These are phyloP conservation scores for Catharus fuscescens DNA, from an alignment of 2,113 vertebrate genomes.

Conservation along the genomic window DNA sequence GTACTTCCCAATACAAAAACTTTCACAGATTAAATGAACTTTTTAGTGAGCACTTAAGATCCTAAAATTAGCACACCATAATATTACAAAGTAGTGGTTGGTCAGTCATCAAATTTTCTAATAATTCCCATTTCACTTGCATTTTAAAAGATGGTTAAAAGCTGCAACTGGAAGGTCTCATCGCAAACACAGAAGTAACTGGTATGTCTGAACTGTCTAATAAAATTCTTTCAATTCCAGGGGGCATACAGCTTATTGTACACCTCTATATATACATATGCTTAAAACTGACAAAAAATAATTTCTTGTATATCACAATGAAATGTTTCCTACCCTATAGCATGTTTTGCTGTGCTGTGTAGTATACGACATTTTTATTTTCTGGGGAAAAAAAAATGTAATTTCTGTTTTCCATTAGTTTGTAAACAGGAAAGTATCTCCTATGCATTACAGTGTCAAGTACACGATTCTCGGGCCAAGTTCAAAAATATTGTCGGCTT, in stretches of 20 bases:
- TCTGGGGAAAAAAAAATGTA: background rate
- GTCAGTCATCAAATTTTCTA: background rate
- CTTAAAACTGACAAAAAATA: background rate
- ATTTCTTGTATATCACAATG: background rate
- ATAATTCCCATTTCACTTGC: background rate
- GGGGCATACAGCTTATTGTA: background rate
- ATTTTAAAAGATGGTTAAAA: background rate
- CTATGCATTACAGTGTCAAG: background rate
- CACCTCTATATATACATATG: background rate
- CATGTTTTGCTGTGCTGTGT: background rate
- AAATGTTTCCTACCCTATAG: background rate
- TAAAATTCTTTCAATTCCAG: background rate
- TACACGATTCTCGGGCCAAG: background rate
- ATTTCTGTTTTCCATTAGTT: background rate
- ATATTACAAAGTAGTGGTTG: background rate
- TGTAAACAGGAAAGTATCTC: background rate
- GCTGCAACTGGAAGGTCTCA: background rate
- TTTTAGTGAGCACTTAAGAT: background rate
- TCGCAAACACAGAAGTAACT: background rate
- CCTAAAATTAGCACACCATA: background rate
- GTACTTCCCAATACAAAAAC: background rate
- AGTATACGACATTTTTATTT: background rate
- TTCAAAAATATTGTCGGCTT: background rate
- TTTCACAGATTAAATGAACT: background rate
- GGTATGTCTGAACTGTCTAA: background rate